Base-by-base conservation (phyloP, 1,140 invertebrate genomes). In the Heliothis subflexa region DNA sequence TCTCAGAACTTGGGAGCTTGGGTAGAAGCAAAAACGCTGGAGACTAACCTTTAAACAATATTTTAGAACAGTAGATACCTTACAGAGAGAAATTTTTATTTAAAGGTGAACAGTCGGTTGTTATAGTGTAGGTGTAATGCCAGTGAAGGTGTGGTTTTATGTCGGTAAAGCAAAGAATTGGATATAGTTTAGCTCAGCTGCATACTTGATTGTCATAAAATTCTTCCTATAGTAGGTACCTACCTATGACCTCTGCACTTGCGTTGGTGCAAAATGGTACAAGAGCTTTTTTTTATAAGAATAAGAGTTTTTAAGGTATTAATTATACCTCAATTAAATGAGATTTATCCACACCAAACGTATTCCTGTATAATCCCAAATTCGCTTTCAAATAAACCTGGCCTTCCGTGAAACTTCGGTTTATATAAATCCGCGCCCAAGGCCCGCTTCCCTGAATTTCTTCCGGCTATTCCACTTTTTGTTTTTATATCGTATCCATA, bases 341-440 rank as follows among this genome's bases (percentile, higher is more conserved):
- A 9, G 1, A 18, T 12, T 9, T 49, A n/a, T 72, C 49, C 49
- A 47, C 47, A 49, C 45, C 47, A 47, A 33, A 49, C 45, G 16
- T 7, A 40, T n/a, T 28, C 47, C 3, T n/a, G 18, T 40, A 5
- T 40, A 62, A 11, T 10, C 57, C 25, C 28, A 9, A 5, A 40
- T 62, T 62, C 59, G 59, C 28, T 62, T 14, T 62, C 59, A 62
- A n/a, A 21, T 25, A 12, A 21, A 57, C 54, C 54, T 18, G 18
- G 3, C 7, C 54, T 1, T 57, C 78, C 72, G 74, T 64, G 61
- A 80, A 78, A 54, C 68, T 82, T 68, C 72, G 79, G 57, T 81
- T 83, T 81, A 81, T 81, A 81, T 74, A 84, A 86, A 84, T 84
- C 83, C 80, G 78, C 80, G 55, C 54, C 54, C 54, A 16, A 71